phyloP scores from a whole-genome alignment of 2,797 vertebrate species.

The Thaleichthys pacificus region DNA sequence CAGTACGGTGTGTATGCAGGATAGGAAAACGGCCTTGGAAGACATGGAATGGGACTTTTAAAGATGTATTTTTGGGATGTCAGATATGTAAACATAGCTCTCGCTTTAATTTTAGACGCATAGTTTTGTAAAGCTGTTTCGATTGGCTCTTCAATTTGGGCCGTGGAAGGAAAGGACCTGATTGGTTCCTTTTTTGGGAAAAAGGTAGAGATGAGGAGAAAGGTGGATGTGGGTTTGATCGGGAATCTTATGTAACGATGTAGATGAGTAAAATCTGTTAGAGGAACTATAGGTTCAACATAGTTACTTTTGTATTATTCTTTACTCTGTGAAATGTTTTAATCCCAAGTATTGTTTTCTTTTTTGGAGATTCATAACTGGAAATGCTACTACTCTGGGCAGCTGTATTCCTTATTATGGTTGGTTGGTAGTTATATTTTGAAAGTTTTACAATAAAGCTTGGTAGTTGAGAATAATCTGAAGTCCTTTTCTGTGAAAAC shows the following conservation, averaged over 20 bases:
- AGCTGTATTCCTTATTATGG: conserved; percentile 33
- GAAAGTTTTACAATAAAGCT: conserved; percentile 9
- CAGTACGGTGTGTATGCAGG: background rate
- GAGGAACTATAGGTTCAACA: conserved; percentile 25
- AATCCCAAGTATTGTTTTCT: conserved; percentile 29
- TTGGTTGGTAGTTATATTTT: conserved; percentile 22
- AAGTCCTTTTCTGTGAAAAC: conserved; percentile 15
- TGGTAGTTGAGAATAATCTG: conserved; percentile 1
- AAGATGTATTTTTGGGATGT: conserved; percentile 13
- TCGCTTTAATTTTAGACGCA: conserved; percentile 8
- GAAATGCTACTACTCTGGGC: conserved; percentile 42
- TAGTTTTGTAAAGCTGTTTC: conserved; percentile 26
- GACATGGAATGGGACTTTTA: background rate
- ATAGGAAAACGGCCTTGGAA: conserved; percentile 1
- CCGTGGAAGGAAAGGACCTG: conserved; percentile 49
- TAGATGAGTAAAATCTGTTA: conserved; percentile 19
- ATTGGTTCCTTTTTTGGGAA: conserved; percentile 12
- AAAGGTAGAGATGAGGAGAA: conserved; percentile 8
- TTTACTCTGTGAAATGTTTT: conserved; percentile 35
- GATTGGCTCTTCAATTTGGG: conserved; percentile 26
- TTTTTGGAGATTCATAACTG: conserved; percentile 29
- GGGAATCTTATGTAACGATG: conserved; percentile 15
- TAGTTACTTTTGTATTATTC: conserved; percentile 36
- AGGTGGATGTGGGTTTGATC: conserved; percentile 20
- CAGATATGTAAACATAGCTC: background rate